Conservation (phyloP, 2,888 invertebrate species). For the Troides oblongomaculatus region DNA sequence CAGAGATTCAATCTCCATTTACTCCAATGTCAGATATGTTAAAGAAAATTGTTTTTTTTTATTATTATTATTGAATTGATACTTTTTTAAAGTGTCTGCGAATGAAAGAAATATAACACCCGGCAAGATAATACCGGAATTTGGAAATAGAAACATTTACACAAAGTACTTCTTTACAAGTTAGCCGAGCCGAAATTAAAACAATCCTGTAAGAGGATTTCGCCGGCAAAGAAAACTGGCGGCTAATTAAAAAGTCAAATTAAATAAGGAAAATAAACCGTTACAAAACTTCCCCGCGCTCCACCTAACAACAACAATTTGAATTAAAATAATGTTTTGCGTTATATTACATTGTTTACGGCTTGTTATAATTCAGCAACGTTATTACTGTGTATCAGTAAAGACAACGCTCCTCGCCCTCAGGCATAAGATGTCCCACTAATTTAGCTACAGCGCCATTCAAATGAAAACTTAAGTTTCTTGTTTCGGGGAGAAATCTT, state of each 20-base stretch:
- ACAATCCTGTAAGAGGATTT: conserved; percentile 71
- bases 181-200: conserved; percentile 28
- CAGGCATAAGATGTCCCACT: too few species aligned
- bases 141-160: conserved; percentile 10
- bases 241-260: conserved; percentile 73
- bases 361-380: not conserved
- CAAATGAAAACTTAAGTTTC: too few species aligned
- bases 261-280: conserved; percentile 47
- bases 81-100: too few species aligned
- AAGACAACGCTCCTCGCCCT: too few species aligned
- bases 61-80: too few species aligned
- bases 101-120: not conserved
- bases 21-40: too few species aligned
- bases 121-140: not conserved
- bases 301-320: conserved; percentile 35
- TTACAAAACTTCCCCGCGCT: conserved; percentile 31
- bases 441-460: too few species aligned
- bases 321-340: conserved; percentile 9
- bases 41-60: too few species aligned
- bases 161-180: conserved; percentile 21
- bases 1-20: too few species aligned
- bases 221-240: conserved; percentile 53
- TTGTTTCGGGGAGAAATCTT: too few species aligned
- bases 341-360: conserved; percentile 7
- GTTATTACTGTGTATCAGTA: not conserved